phyloP scores from a whole-genome alignment of 1,140 invertebrate species.

The Anoplolepis gracilipes region DNA sequence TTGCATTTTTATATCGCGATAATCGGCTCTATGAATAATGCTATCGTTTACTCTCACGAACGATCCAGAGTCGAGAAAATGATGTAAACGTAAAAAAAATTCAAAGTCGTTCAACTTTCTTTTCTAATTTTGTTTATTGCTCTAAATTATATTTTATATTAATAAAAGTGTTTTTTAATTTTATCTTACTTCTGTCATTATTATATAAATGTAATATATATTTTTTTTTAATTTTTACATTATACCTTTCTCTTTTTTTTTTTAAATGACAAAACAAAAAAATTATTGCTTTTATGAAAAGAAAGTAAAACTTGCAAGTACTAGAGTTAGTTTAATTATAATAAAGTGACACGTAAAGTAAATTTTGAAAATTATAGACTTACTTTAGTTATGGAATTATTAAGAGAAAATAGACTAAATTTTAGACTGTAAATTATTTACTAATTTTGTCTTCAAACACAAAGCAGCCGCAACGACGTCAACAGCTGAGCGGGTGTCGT shows the following conservation, averaged over 20 bases:
- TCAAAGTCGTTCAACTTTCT: conserved; percentile 31
- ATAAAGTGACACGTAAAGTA: background rate
- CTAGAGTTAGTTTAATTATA: background rate
- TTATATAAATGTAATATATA: too few species aligned
- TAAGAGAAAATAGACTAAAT: background rate
- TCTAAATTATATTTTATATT: background rate
- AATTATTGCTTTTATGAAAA: background rate
- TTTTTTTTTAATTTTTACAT: too few species aligned
- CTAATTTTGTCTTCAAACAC: background rate
- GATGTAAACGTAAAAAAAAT: too few species aligned
- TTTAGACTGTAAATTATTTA: background rate
- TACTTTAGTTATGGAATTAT: background rate
- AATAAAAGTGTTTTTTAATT: background rate
- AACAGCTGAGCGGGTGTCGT: conserved; percentile 1
- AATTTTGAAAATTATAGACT: background rate
- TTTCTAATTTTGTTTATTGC: background rate
- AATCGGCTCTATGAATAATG: conserved; percentile 14
- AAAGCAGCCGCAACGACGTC: conserved; percentile 14
- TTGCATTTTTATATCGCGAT: conserved; percentile 53
- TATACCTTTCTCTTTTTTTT: background rate
- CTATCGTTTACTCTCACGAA: background rate
- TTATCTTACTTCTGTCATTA: too few species aligned
- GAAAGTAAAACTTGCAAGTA: background rate
- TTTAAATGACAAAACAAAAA: background rate
- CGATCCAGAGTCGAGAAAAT: background rate